These are phyloP conservation scores for Morone chrysops DNA, from an alignment of 2,113 vertebrate genomes.

Conservation along the genomic window DNA sequence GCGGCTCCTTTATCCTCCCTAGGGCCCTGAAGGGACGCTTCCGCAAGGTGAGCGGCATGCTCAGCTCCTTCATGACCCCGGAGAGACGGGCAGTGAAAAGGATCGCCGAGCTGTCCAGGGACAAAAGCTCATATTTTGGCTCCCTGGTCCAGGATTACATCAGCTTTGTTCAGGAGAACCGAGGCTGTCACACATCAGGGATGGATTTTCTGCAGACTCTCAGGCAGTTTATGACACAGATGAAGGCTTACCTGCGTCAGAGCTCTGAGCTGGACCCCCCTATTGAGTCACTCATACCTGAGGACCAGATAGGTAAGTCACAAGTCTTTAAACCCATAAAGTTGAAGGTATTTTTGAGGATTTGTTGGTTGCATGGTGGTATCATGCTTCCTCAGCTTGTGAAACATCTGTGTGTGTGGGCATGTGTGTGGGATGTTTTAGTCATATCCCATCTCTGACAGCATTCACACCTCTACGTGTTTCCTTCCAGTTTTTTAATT, in stretches of 20 bases:
- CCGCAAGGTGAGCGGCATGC: constrained; percentile 91
- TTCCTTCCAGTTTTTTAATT: background rate
- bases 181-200: constrained; percentile 92
- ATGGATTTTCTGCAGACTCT: constrained; percentile 94
- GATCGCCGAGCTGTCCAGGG: constrained; percentile 89
- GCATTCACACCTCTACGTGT: constrained; percentile 11
- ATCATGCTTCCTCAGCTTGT: background rate
- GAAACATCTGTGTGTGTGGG: background rate
- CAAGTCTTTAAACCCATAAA: background rate
- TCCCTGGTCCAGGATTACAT: constrained; percentile 96
- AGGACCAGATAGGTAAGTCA: constrained; percentile 95
- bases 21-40: constrained; percentile 91
- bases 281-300: constrained; percentile 93
- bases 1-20: constrained; percentile 88
- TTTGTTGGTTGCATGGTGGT: background rate
- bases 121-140: constrained; percentile 95
- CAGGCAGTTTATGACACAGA: constrained; percentile 97
- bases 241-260: constrained; percentile 96
- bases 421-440: background rate
- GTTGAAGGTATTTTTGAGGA: background rate
- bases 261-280: constrained; percentile 96
- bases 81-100: constrained; percentile 91
- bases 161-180: constrained; percentile 95
- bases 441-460: background rate
- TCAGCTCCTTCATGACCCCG: constrained; percentile 93